Conservation (phyloP, 2,888 invertebrate species). For the Synergus laeviventris region DNA sequence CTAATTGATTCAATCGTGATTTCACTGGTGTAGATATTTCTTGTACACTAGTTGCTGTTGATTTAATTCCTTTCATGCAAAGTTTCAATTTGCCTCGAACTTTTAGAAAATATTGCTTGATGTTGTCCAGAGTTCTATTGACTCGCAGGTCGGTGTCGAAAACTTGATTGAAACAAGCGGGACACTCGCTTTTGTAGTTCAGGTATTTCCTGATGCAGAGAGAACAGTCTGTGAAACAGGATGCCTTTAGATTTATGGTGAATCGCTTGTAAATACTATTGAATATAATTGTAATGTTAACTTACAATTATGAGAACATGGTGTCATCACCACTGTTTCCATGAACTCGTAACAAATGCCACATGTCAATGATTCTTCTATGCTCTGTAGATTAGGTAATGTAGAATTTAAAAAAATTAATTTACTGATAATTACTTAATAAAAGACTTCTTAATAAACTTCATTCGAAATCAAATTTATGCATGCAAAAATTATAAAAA, state of each 20-base stretch:
- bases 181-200: slow-evolving; percentile 77
- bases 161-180: slow-evolving; percentile 76
- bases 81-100: slow-evolving; percentile 69
- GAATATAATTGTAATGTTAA: slow-evolving; percentile 23
- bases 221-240: slow-evolving; percentile 75
- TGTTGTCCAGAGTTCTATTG: slow-evolving; percentile 76
- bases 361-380: slow-evolving; percentile 76
- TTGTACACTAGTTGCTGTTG: neutral
- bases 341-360: slow-evolving; percentile 78
- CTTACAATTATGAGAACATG: slow-evolving; percentile 78
- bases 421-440: neutral
- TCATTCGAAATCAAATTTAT: neutral
- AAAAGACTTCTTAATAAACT: neutral
- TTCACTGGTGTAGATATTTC: slow-evolving; percentile 24
- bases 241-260: slow-evolving; percentile 1
- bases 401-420: neutral
- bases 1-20: neutral
- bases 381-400: slow-evolving; percentile 66
- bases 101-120: slow-evolving; percentile 69
- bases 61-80: slow-evolving; percentile 56
- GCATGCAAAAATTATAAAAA: too few relatives aligned
- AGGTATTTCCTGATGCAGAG: slow-evolving; percentile 77
- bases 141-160: slow-evolving; percentile 76
- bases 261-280: neutral
- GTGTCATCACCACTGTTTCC: slow-evolving; percentile 76